Base-by-base conservation (phyloP, 2,888 invertebrate genomes). In the Tenthredo distinguenda region DNA sequence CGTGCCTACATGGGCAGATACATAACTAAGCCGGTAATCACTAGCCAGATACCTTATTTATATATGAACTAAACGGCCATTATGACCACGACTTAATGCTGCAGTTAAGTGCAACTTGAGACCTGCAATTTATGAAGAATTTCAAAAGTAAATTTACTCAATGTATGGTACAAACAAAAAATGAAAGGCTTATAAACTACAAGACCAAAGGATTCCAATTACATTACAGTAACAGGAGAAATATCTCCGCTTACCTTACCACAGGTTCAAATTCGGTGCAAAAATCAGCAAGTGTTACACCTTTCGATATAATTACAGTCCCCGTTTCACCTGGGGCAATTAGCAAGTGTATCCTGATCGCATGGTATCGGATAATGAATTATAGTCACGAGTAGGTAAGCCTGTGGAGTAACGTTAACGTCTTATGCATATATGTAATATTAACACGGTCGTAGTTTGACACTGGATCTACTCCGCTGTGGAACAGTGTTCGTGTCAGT, bases 11-110 rank as follows among this genome's bases (percentile, higher is more conserved):
- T 62, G 37, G 40, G 15, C 21, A 12, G n/a, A 18, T 58, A n/a
- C 21, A 34, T 58, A 37, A 62, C 37, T 62, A 58, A 40, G n/a
- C 58, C 21, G 15, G 40, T 81, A 81, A 81, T 62, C 81, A 81
- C 81, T 40, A 18, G 26, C 9, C 37, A 21, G 50, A 77, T 62
- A 81, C 81, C 12, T 81, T 40, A 81, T 81, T 81, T 81, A 40
- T 62, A 7, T n/a, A 15, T 15, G 2, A 81, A 37, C 40, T 81
- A 81, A 58, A 81, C 37, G 37, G 62, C 15, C 18, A 34, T 47
- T 47, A 47, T 50, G 3, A 12, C 18, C 3, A 81, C 37, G n/a
- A 58, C 62, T 62, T 21, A 34, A 81, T 81, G 40, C 4, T 68
- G 68, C 68, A 68, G 68, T 68, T 68, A 31, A 34, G 18, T 34